Evolutionary conservation across 2,113 vertebrate genomes (phyloP).

Genomic region (Siniperca knerii): DNA sequence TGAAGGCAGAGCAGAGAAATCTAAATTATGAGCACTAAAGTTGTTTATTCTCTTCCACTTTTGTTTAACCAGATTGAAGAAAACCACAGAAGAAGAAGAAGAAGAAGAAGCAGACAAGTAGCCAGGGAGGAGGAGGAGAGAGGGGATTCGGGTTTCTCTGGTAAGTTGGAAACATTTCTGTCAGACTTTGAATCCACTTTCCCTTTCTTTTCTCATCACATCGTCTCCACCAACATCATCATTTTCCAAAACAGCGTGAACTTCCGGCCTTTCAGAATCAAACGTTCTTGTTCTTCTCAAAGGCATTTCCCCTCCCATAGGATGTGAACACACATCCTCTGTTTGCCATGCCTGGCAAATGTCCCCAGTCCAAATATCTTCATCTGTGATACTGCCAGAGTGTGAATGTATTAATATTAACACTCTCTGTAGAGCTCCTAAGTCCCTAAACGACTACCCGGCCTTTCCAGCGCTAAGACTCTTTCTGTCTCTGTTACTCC

Average conservation of each 20-base stretch:
- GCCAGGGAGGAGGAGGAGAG: conserved; percentile 39
- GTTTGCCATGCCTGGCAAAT: conserved; percentile 58
- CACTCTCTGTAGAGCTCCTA: conserved; percentile 24
- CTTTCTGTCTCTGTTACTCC: conserved; percentile 20
- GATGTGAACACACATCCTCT: conserved; percentile 55
- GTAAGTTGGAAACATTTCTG: conserved; percentile 68
- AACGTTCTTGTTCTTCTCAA: conserved; percentile 58
- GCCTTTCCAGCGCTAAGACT: not conserved
- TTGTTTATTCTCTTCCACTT: conserved; percentile 39
- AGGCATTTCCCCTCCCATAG: conserved; percentile 55
- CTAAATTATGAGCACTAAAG: conserved; percentile 6
- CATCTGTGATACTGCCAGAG: conserved; percentile 51
- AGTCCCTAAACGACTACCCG: conserved; percentile 5
- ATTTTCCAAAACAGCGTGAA: conserved; percentile 65
- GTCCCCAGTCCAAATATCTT: conserved; percentile 55
- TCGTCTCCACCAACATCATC: conserved; percentile 16
- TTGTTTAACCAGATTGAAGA: conserved; percentile 62
- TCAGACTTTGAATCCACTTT: conserved; percentile 22
- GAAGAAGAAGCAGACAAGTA: conserved; percentile 7
- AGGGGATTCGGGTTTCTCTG: conserved; percentile 56
- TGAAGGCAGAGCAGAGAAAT: not conserved
- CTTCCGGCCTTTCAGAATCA: conserved; percentile 60
- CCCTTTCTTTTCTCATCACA: not conserved
- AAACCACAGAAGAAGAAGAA: conserved; percentile 38
- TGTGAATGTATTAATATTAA: conserved; percentile 55